Conservation (phyloP, 1,140 invertebrate genomes). For the Lepidotrigona ventralis region DNA sequence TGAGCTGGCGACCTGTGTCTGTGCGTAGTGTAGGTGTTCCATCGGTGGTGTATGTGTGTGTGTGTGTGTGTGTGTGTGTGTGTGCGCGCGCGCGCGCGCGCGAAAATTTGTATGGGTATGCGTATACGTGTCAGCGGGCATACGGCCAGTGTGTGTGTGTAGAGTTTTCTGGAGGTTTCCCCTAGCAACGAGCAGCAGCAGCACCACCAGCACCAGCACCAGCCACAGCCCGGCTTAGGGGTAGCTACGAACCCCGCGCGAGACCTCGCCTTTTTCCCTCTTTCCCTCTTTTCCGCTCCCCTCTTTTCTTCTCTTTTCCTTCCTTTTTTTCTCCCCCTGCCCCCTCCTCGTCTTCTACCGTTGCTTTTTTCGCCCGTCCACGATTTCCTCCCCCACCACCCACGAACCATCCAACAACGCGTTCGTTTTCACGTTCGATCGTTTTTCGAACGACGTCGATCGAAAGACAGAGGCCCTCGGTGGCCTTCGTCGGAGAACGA, state of each 20-base stretch:
- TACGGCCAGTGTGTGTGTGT: conserved; percentile 65
- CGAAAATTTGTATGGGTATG: conserved; percentile 56
- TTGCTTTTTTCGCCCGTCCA: too few relatives aligned
- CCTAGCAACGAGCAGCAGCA: conserved; percentile 78
- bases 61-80: conserved; percentile 23
- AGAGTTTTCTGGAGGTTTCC: conserved; percentile 80
- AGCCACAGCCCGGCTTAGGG: conserved; percentile 77
- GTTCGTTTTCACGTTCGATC: background rate
- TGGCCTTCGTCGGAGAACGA: background rate
- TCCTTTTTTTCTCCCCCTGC: background rate
- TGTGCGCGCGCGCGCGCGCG: conserved; percentile 26
- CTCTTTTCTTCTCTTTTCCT: background rate
- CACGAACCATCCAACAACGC: background rate
- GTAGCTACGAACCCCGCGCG: conserved; percentile 76
- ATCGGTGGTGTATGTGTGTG: conserved; percentile 14
- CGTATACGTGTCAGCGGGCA: conserved; percentile 52
- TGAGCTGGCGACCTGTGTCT: conserved; percentile 24
- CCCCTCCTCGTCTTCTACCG: background rate
- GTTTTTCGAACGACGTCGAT: background rate
- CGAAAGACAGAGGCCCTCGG: background rate
- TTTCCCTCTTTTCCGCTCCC: background rate
- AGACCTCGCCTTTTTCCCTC: conserved; percentile 49
- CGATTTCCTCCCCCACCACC: background rate
- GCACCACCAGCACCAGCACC: conserved; percentile 65
- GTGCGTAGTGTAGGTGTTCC: conserved; percentile 44